Evolutionary conservation across 2,888 invertebrate genomes (phyloP).

Genomic region (Autographa pulchrina): DNA sequence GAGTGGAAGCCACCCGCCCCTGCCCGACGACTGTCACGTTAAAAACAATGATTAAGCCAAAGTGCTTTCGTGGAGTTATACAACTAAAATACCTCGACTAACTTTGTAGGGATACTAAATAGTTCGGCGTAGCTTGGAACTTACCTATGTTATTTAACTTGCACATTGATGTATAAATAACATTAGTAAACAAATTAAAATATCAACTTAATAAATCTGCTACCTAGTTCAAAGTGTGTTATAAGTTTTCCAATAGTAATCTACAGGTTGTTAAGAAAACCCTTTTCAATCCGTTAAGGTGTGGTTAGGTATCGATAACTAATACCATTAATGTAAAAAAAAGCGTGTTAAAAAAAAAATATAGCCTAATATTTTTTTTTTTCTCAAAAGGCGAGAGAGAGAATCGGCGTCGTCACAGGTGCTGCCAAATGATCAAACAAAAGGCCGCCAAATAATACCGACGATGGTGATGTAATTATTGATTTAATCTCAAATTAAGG

Average conservation of each 20-base stretch:
- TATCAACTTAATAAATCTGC: not conserved
- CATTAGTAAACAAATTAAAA: not conserved
- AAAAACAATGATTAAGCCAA: conserved; percentile 51
- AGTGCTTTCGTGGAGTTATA: conserved; percentile 12
- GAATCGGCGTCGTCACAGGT: no score
- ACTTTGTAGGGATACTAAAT: not conserved
- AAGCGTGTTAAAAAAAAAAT: no score
- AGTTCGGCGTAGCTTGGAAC: not conserved
- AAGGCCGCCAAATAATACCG: no score
- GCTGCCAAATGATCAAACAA: no score
- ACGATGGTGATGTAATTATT: no score
- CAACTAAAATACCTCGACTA: not conserved
- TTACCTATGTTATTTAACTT: not conserved
- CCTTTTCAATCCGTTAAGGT: no score
- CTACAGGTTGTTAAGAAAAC: no score
- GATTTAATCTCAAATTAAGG: no score
- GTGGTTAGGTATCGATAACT: no score
- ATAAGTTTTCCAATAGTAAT: not conserved
- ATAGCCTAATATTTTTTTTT: not conserved
- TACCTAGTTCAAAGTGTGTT: not conserved
- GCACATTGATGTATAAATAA: not conserved
- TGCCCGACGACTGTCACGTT: conserved; percentile 77
- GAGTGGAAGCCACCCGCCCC: conserved; percentile 88
- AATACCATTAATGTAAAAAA: no score
- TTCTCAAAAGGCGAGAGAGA: no score